These are phyloP conservation scores for Neria commutata DNA, from an alignment of 2,888 invertebrate species.

Conservation along the genomic window DNA sequence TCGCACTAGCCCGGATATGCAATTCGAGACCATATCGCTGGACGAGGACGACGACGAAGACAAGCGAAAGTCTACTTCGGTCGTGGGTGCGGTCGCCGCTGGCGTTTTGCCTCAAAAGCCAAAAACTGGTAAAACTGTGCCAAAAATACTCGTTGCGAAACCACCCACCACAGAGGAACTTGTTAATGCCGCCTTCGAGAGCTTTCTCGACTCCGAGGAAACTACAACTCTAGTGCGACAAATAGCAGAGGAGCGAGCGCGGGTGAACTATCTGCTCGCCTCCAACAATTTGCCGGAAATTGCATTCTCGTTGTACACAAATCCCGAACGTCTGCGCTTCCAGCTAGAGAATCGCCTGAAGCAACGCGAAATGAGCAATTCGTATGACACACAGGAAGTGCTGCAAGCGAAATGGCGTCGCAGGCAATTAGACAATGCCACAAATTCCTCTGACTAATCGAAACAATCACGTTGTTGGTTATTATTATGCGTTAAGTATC, in stretches of 20 bases:
- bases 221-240: slow-evolving; percentile 17
- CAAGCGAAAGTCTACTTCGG: background rate
- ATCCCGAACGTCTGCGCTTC: slow-evolving; percentile 30
- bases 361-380: slow-evolving; percentile 26
- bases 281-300: slow-evolving; percentile 36
- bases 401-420: too few relatives aligned
- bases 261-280: slow-evolving; percentile 33
- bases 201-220: slow-evolving; percentile 23
- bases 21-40: slow-evolving; percentile 36
- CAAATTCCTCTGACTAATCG: too few relatives aligned
- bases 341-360: slow-evolving; percentile 34
- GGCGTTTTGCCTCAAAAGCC: background rate
- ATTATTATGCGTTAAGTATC: too few relatives aligned
- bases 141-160: slow-evolving; percentile 25
- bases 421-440: too few relatives aligned
- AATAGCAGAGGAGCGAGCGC: slow-evolving; percentile 35
- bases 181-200: slow-evolving; percentile 15
- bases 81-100: background rate
- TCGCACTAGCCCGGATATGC: slow-evolving; percentile 32
- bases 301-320: slow-evolving; percentile 31
- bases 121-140: slow-evolving; percentile 21
- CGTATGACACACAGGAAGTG: too few relatives aligned
- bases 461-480: too few relatives aligned
- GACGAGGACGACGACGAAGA: slow-evolving; percentile 30
- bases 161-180: slow-evolving; percentile 7